Conservation (phyloP, 2,113 vertebrate species). For the Nesospiza acunhae region DNA sequence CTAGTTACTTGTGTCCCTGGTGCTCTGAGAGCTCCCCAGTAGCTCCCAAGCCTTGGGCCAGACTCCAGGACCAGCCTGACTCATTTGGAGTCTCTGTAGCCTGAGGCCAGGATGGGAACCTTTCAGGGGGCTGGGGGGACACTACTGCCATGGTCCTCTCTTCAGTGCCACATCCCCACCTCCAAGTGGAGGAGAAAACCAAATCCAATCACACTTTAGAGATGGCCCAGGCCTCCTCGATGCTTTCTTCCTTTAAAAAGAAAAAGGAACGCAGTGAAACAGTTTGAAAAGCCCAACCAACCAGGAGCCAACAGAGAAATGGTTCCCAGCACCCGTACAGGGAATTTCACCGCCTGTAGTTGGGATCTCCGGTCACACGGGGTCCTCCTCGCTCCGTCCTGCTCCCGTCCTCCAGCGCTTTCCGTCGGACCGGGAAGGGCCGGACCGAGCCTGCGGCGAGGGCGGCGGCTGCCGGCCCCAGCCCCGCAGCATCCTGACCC, state of each 20-base stretch:
- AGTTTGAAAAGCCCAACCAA: not conserved
- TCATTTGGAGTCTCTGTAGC: not conserved
- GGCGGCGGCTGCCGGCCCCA: not conserved
- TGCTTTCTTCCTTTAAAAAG: not conserved
- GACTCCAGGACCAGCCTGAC: not conserved
- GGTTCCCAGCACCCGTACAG: not conserved
- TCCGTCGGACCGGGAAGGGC: not conserved
- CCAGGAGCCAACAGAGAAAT: not conserved
- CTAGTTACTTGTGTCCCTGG: not conserved
- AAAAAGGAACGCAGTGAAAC: not conserved
- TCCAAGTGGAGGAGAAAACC: not conserved
- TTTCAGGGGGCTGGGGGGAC: not conserved
- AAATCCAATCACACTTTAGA: not conserved
- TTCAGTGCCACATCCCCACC: not conserved
- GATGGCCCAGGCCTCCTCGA: not conserved
- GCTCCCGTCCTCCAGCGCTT: not conserved
- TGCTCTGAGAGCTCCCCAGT: not conserved
- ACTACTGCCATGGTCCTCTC: not conserved
- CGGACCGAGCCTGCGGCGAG: not conserved
- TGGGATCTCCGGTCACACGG: conserved; percentile 7
- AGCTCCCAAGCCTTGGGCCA: not conserved
- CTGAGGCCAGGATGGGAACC: not conserved
- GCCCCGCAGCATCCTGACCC: not conserved
- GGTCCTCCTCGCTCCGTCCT: conserved; percentile 38
- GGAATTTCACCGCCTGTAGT: not conserved